A percentile compares a stretch with the other conserved stretches of the same genome.
These are phyloP conservation scores for Schizothorax lantsangensis DNA, from an alignment of 2,797 vertebrate species.

Conservation along the genomic window DNA sequence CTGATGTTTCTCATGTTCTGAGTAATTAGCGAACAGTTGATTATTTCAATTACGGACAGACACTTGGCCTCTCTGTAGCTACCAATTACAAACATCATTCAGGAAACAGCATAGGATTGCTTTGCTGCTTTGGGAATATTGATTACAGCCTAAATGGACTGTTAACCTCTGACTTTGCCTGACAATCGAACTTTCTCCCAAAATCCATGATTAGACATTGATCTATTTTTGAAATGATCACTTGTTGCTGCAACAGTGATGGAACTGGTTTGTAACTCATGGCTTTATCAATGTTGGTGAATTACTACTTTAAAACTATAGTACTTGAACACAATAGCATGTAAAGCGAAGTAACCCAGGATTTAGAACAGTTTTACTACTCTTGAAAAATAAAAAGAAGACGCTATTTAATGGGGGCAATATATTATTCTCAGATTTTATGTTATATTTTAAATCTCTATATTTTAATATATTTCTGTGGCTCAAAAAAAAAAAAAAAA, in stretches of 20 bases:
- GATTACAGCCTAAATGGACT: conserved; percentile 1
- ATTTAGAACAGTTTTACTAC: not conserved
- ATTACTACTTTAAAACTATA: not conserved
- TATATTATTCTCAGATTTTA: not conserved
- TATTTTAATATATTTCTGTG: not conserved
- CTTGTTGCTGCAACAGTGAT: not conserved
- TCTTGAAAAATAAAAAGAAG: not conserved
- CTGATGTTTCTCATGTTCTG: conserved; percentile 7
- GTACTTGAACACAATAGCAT: not conserved
- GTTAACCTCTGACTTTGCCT: not conserved
- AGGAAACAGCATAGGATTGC: conserved; percentile 16
- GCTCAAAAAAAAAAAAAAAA: conserved; percentile 1
- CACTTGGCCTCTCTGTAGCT: not conserved
- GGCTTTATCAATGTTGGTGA: not conserved
- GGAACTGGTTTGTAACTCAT: not conserved
- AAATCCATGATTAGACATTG: not conserved
- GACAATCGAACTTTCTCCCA: not conserved
- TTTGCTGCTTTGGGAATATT: conserved; percentile 6
- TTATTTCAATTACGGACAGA: conserved; percentile 18
- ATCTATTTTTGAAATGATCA: not conserved
- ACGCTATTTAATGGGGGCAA: not conserved
- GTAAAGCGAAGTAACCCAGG: not conserved
- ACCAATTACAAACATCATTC: conserved; percentile 12
- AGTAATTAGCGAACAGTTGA: not conserved
- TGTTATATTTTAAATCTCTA: not conserved